Base-by-base conservation (phyloP, 2,113 vertebrate genomes). In the Ctenodactylus gundi region DNA sequence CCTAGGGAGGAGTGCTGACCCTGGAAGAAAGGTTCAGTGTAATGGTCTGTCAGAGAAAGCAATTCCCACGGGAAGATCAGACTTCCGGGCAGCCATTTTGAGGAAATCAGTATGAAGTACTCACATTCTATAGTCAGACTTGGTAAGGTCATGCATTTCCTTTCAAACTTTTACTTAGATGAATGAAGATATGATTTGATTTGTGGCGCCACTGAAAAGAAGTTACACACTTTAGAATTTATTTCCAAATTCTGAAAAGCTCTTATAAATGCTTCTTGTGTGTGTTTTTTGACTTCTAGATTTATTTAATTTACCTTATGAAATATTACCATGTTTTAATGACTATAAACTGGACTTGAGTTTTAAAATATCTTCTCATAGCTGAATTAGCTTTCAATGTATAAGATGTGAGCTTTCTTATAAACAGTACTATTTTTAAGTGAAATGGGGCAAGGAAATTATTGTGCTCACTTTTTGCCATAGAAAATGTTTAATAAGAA, bases 401-500 rank as follows among this genome's bases (percentile, higher is more conserved):
- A 36, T n/a, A 58, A 34, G 20, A 25, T 85, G n/a, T 93, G 46
- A 2, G 72, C 82, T 84, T 62, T 88, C 57, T 85, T 80, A 51
- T 73, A n/a, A 87, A 78, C 57, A 67, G 76, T 23, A 27, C 68
- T 60, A 46, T 94, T 60, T 91, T 86, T 65, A 78, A 91, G 25
- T 70, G 34, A 85, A 97, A 81, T 25, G 55, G 25, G 86, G 65
- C 41, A 80, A 88, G 85, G 25, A 89, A 55, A 88, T 82, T 89
- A 62, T 91, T 90, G 83, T 41, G 64, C 51, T 78, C 34, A 53
- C 41, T 55, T 49, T 93, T 94, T 95, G 80, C 91, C 53, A 10
- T 82, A 25, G 70, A 29, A 97, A 83, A 91, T 93, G 46, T 89
- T 83, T 96, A 85, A 88, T 94, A 94, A 90, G 36, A 68, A 94